Evolutionary conservation across 2,888 invertebrate genomes (phyloP), one percentile per base, ranked within the genome.

Genomic region (Polymixis flavicincta): DNA sequence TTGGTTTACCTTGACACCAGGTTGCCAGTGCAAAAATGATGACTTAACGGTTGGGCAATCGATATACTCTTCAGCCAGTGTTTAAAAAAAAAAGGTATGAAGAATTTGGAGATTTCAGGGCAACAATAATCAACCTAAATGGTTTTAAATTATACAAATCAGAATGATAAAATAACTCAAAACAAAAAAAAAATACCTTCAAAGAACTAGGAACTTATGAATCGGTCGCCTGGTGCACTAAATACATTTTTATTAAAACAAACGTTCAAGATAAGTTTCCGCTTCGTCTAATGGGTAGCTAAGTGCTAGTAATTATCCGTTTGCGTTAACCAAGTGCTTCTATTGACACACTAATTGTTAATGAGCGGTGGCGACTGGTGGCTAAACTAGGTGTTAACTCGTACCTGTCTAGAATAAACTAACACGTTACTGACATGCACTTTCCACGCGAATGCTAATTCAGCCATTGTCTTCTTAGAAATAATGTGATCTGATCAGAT

Each of bases 321-420:
- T 86, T 82, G 79, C 61, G 87, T 84, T 91, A 90, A 90, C 88
- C 86, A 87, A 82, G 86, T 92, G 92, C 90, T 92, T 93, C 92
- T 92, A 92, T 93, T 94, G 92, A 93, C 93, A 93, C 89, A 94
- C 92, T 92, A 93, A 93, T 94, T 90, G 92, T 87, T 89, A 92
- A 93, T 90, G 89, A 89, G 87, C 76, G 81, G 81, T 59, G 45
- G 6, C 32, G 5, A 61, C 37, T 42, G 70, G 82, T 61, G 67
- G 28, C 52, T 91, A 87, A 92, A 84, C 84, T 89, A 88, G 88
- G 88, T 87, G 83, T 89, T 87, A 88, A 88, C 84, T 84, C 81
- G 78, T 84, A 84, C 85, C 85, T 88, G 90, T 77, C 71, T 79
- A 63, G 85, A 87, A 82, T 88, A 80, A 68, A 75, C 76, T 59